Percentiles rank a stretch among this genome's conserved stretches.
Conservation (phyloP, 2,797 vertebrate genomes). For the Varecia variegata region DNA sequence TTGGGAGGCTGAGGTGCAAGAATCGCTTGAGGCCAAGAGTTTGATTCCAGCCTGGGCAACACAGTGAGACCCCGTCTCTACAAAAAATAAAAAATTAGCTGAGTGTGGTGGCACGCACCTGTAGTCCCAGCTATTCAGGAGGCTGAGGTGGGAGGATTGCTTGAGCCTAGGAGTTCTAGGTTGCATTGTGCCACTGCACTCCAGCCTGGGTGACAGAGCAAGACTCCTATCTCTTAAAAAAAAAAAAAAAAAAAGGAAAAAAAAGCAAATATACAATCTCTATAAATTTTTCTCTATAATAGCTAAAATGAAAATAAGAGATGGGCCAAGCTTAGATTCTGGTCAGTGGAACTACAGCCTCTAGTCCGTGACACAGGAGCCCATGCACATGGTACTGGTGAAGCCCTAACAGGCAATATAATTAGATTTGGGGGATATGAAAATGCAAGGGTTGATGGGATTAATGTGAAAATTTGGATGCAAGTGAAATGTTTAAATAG, state of each 20-base stretch:
- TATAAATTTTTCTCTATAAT: not conserved
- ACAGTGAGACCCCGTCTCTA: not conserved
- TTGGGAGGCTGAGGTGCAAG: not conserved
- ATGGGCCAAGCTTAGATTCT: not conserved
- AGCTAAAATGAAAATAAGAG: not conserved
- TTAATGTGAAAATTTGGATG: not conserved
- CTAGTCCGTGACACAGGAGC: not conserved
- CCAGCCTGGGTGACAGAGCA: not conserved
- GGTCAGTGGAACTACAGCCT: not conserved
- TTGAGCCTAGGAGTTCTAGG: not conserved
- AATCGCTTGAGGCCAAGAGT: not conserved
- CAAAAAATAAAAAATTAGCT: not conserved
- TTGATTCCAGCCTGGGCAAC: not conserved
- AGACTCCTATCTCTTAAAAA: not conserved
- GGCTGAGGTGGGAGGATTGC: not conserved
- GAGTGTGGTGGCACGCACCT: not conserved
- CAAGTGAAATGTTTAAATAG: not conserved
- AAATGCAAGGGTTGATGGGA: not conserved
- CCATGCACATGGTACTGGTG: not conserved
- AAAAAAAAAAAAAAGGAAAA: not conserved
- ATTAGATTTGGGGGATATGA: not conserved
- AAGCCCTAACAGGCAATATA: not conserved
- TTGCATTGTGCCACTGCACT: not conserved
- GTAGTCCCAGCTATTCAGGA: not conserved
- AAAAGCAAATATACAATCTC: not conserved